These are phyloP conservation scores for Tenthredo scrophulariae DNA, from an alignment of 2,888 invertebrate genomes.

Conservation along the genomic window DNA sequence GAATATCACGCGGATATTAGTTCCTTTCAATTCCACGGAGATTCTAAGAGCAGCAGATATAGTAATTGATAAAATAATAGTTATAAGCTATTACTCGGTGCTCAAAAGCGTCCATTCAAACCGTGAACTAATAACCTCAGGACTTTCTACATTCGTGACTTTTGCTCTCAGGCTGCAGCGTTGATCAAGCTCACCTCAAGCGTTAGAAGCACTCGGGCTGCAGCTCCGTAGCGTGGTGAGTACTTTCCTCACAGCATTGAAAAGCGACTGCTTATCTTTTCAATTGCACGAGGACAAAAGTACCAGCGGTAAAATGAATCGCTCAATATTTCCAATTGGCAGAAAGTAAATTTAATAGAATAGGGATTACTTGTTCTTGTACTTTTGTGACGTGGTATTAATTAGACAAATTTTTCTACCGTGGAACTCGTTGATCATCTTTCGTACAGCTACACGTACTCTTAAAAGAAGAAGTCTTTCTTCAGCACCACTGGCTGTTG, in stretches of 20 bases:
- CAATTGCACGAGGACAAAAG: not conserved
- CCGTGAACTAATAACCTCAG: conserved; percentile 2
- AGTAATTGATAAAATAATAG: not conserved
- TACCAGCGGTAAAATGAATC: not conserved
- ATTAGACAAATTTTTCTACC: not conserved
- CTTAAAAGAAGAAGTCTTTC: not conserved
- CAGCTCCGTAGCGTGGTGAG: not conserved
- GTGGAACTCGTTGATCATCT: not conserved
- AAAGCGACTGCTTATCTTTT: not conserved
- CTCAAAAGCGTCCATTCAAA: not conserved
- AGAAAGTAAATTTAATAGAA: not conserved
- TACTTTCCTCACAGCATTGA: not conserved
- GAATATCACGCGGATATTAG: not conserved
- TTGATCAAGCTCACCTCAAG: not conserved
- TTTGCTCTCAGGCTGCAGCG: not conserved
- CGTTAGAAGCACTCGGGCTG: not conserved
- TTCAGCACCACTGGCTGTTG: too few species aligned
- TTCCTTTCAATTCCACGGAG: not conserved
- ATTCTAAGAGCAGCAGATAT: not conserved
- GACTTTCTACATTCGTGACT: not conserved
- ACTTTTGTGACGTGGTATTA: not conserved
- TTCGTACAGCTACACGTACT: not conserved
- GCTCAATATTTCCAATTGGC: not conserved
- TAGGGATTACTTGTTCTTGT: not conserved
- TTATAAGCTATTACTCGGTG: not conserved